Conservation (phyloP, 1,140 invertebrate species). For the Calephelis nemesis region DNA sequence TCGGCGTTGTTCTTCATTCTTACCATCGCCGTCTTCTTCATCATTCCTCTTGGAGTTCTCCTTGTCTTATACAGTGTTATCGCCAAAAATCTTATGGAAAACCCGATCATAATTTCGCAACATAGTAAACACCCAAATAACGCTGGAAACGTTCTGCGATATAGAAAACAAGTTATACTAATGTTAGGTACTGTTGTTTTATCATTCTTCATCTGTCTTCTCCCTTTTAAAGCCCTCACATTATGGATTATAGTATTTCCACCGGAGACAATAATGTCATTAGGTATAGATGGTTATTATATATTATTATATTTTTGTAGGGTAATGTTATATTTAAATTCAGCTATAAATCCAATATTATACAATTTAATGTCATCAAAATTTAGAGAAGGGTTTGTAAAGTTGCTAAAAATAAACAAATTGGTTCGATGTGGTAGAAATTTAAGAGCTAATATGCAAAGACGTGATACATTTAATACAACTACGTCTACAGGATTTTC, state of each 20-base stretch:
- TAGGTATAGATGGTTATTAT: slow-evolving; percentile 90
- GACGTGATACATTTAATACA: slow-evolving; percentile 75
- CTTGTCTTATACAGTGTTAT: slow-evolving; percentile 91
- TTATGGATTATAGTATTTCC: slow-evolving; percentile 90
- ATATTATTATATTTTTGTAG: slow-evolving; percentile 91
- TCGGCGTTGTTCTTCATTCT: slow-evolving; percentile 88
- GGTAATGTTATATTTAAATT: slow-evolving; percentile 93
- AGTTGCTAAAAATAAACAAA: slow-evolving; percentile 78
- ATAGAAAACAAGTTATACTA: slow-evolving; percentile 89
- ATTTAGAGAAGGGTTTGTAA: slow-evolving; percentile 90
- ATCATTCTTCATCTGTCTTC: slow-evolving; percentile 93
- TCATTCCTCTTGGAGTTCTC: slow-evolving; percentile 89
- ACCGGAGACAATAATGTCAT: slow-evolving; percentile 80
- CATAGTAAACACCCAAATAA: slow-evolving; percentile 77
- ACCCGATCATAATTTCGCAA: slow-evolving; percentile 84
- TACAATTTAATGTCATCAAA: slow-evolving; percentile 96
- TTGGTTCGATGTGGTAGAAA: slow-evolving; percentile 67
- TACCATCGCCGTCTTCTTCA: slow-evolving; percentile 90
- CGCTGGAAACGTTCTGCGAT: slow-evolving; percentile 74
- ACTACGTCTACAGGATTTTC: slow-evolving; percentile 77
- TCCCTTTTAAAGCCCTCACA: slow-evolving; percentile 92
- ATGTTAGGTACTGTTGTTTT: slow-evolving; percentile 94
- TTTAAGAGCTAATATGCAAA: slow-evolving; percentile 72
- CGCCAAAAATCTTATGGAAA: slow-evolving; percentile 89
- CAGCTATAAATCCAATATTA: slow-evolving; percentile 93